These are phyloP conservation scores for Ametastegia equiseti DNA, from an alignment of 2,888 invertebrate genomes.

Conservation along the genomic window DNA sequence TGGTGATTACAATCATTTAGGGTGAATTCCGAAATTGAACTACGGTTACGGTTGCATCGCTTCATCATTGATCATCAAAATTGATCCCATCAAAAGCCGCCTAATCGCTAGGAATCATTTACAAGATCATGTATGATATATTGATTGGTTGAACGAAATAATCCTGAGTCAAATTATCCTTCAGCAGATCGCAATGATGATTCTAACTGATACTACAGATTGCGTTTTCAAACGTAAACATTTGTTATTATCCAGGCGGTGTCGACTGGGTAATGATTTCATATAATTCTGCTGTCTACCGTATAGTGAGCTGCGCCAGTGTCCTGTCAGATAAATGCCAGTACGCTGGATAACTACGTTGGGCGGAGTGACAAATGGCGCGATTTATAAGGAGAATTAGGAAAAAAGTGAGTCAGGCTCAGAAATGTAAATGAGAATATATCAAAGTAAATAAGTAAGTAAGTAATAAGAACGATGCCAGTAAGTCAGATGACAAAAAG, in stretches of 20 bases:
- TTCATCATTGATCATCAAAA: no score
- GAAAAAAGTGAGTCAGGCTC: constrained; percentile 20
- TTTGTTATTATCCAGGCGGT: neutral
- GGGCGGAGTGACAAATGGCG: constrained; percentile 20
- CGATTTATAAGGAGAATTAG: constrained; percentile 33
- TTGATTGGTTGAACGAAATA: no score
- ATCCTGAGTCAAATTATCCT: neutral
- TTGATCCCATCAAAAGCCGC: neutral
- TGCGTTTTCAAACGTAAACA: neutral
- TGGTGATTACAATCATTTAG: no score
- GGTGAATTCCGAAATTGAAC: no score
- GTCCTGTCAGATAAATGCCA: constrained; percentile 19
- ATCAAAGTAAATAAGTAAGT: constrained; percentile 8
- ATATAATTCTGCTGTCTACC: neutral
- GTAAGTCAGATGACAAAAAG: neutral
- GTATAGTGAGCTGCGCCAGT: neutral
- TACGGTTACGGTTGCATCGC: no score
- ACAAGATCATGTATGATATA: neutral
- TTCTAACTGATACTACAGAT: neutral
- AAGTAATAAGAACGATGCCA: constrained; percentile 1
- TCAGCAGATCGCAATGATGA: neutral
- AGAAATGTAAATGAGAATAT: constrained; percentile 29
- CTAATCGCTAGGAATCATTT: neutral
- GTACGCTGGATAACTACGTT: constrained; percentile 3
- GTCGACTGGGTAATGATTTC: constrained; percentile 8